Conservation (phyloP, 2,888 invertebrate genomes). For the Unio delphinus region DNA sequence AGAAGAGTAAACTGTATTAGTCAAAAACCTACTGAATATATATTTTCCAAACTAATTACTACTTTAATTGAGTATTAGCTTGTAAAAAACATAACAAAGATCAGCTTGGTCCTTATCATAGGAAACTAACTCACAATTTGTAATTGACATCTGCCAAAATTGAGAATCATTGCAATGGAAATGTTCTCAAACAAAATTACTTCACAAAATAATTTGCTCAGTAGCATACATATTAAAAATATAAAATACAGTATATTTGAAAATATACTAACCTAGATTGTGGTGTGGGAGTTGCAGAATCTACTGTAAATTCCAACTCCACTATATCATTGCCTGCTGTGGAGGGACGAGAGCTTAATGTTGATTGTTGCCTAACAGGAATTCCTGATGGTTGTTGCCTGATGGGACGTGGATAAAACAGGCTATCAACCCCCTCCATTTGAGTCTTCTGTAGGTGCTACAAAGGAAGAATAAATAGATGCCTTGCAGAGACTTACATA, state of each 20-base stretch:
- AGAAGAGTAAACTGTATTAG: no score
- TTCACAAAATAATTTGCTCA: no score
- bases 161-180: background rate
- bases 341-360: slow-evolving; percentile 31
- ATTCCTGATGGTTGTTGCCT: slow-evolving; percentile 6
- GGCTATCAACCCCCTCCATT: slow-evolving; percentile 37
- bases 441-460: slow-evolving; percentile 54
- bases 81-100: no score
- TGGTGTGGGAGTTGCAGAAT: slow-evolving; percentile 33
- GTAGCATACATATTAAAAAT: background rate
- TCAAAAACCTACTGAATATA: no score
- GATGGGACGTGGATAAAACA: slow-evolving; percentile 30
- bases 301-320: slow-evolving; percentile 38
- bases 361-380: slow-evolving; percentile 3
- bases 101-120: no score
- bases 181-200: background rate
- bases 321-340: slow-evolving; percentile 32
- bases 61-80: no score
- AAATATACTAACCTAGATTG: slow-evolving; percentile 30
- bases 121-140: no score
- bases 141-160: background rate
- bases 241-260: background rate
- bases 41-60: no score
- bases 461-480: background rate
- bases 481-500: no score